A percentile compares a stretch with the other conserved stretches of the same genome.
Evolutionary conservation across 2,888 invertebrate genomes (phyloP).

Genomic region (Ochlodes sylvanus): DNA sequence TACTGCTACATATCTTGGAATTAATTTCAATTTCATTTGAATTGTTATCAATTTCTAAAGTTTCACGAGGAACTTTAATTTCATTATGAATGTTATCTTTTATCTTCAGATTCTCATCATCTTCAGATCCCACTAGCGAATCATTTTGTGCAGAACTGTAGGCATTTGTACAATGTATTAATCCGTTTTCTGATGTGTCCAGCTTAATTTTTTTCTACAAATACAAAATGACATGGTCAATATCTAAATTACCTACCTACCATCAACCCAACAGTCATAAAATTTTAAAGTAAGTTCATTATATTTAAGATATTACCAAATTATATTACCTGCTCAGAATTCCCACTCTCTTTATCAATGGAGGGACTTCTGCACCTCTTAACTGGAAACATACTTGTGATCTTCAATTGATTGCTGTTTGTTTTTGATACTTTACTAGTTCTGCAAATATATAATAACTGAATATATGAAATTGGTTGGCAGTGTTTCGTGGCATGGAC

Average conservation of each 20-base stretch:
- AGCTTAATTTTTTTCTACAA: constrained; percentile 63
- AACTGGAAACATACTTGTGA: constrained; percentile 58
- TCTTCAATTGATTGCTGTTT: constrained; percentile 57
- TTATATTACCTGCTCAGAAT: constrained; percentile 13
- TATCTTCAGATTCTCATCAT: background rate
- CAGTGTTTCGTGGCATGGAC: too few species aligned
- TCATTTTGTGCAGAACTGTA: background rate
- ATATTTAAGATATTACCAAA: too few species aligned
- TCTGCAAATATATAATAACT: constrained; percentile 1
- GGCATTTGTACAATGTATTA: background rate
- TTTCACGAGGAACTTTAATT: background rate
- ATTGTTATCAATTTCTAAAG: constrained; percentile 32
- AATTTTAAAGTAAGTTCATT: too few species aligned
- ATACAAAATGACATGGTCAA: background rate
- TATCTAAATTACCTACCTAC: too few species aligned
- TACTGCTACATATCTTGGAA: constrained; percentile 21
- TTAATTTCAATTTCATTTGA: constrained; percentile 21
- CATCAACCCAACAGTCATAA: too few species aligned
- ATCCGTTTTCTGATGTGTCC: constrained; percentile 21
- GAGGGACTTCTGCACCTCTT: constrained; percentile 60
- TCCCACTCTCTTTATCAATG: constrained; percentile 11
- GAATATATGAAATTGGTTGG: too few species aligned
- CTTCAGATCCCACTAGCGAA: background rate
- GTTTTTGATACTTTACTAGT: background rate
- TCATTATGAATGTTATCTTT: background rate